A percentile compares a stretch with the other conserved stretches of the same genome.
Evolutionary conservation across 2,113 vertebrate species (phyloP).

Genomic region (Rhinolophus ferrumequinum): DNA sequence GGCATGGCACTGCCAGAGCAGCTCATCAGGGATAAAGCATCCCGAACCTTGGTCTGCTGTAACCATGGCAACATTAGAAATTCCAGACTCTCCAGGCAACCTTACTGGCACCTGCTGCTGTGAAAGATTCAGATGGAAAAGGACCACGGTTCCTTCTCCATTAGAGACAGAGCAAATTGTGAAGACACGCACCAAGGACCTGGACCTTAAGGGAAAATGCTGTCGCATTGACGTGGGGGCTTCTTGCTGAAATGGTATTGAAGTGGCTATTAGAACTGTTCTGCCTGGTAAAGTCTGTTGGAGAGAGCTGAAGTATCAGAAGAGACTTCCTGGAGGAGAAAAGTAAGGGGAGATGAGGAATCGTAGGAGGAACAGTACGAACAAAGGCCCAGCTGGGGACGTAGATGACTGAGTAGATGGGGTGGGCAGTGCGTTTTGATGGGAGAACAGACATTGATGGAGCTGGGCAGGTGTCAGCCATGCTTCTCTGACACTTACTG

Average conservation of each 20-base stretch:
- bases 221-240: background rate
- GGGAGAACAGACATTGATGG: background rate
- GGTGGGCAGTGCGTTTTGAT: background rate
- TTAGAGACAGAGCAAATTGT: conserved; percentile 14
- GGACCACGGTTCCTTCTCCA: conserved; percentile 65
- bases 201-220: conserved; percentile 13
- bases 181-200: background rate
- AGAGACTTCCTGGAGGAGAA: background rate
- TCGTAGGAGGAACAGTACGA: too few relatives aligned
- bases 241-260: background rate
- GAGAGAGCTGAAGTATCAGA: background rate
- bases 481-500: background rate
- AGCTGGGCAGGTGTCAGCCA: background rate
- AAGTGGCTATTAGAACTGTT: background rate
- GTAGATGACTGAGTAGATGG: background rate
- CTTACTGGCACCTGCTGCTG: conserved; percentile 77
- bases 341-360: background rate
- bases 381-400: background rate
- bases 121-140: conserved; percentile 75
- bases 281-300: background rate
- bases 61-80: conserved; percentile 84
- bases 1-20: conserved; percentile 72
- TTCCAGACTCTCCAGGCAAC: conserved; percentile 82
- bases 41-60: conserved; percentile 82
- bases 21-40: conserved; percentile 81